phyloP scores from a whole-genome alignment of 2,797 vertebrate species.

The Cryptoprocta ferox region DNA sequence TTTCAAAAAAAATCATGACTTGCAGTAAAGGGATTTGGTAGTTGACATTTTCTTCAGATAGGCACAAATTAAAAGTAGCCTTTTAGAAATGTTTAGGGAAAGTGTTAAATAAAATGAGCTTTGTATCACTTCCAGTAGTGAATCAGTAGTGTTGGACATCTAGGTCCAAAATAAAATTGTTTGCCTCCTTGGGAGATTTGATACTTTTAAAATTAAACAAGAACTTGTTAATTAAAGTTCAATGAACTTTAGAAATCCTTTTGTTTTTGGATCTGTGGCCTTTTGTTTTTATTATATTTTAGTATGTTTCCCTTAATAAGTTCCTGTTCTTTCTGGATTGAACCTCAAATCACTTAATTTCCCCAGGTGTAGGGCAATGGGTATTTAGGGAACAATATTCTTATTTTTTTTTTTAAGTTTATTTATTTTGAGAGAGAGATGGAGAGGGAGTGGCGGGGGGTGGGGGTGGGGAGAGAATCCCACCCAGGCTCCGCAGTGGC shows the following conservation, averaged over 20 bases:
- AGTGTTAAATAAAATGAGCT: conserved; percentile 4
- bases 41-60: conserved; percentile 25
- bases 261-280: not conserved
- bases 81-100: conserved; percentile 33
- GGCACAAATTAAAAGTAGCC: conserved; percentile 43
- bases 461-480: no score
- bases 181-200: not conserved
- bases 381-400: not conserved
- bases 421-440: no score
- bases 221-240: no score
- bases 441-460: no score
- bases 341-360: not conserved
- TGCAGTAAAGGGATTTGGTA: not conserved
- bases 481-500: no score
- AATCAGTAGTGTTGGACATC: conserved; percentile 28
- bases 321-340: not conserved
- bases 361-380: not conserved
- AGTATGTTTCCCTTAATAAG: not conserved
- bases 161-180: not conserved
- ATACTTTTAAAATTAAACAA: conserved; percentile 25
- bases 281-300: not conserved
- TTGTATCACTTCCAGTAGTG: not conserved
- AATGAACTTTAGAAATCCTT: not conserved
- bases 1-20: not conserved
- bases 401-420: not conserved